Evolutionary conservation across 2,888 invertebrate genomes (phyloP), one percentile per base, ranked within the genome.

Genomic region (Eretmocerus hayati): DNA sequence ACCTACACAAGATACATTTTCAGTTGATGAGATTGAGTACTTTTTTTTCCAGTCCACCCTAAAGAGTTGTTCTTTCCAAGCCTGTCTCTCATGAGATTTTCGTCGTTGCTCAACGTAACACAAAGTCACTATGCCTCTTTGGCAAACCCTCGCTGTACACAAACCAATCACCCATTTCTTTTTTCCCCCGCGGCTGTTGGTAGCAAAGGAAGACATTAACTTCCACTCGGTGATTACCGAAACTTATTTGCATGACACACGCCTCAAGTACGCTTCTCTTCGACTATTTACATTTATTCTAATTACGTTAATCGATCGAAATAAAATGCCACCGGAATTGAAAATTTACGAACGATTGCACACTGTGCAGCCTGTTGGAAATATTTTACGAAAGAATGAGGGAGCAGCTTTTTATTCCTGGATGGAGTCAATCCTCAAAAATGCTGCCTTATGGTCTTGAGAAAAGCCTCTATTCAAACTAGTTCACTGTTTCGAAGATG

Each of bases 161-260:
- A n/a, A n/a, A 48, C 54, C 32, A 6, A 48, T 30, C 46, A 50
- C 40, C 53, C 60, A 58, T 56, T 60, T 61, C 59, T 60, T 64
- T 65, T 66, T 63, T 59, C 63, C 61, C n/a, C n/a, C n/a, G n/a
- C 63, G 58, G 56, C 66, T 65, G 67, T 67, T 69, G 66, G 63
- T 53, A 58, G 55, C 60, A 62, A 59, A 65, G 64, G 66, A 68
- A 71, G 67, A 69, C 69, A 71, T 69, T 67, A 64, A 66, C 68
- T 65, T 68, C 66, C 67, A 69, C 69, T 71, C 66, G 59, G 62
- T 65, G 71, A 71, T 71, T 70, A 68, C 66, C 64, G 61, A 62
- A 59, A 60, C 53, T 51, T 56, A 69, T 70, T 69, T 69, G 68
- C 69, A 70, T 71, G 68, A 65, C 66, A 69, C 67, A 66, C 68